Evolutionary conservation across 2,888 invertebrate species (phyloP).

Genomic region (Dasysyrphus tricinctus): DNA sequence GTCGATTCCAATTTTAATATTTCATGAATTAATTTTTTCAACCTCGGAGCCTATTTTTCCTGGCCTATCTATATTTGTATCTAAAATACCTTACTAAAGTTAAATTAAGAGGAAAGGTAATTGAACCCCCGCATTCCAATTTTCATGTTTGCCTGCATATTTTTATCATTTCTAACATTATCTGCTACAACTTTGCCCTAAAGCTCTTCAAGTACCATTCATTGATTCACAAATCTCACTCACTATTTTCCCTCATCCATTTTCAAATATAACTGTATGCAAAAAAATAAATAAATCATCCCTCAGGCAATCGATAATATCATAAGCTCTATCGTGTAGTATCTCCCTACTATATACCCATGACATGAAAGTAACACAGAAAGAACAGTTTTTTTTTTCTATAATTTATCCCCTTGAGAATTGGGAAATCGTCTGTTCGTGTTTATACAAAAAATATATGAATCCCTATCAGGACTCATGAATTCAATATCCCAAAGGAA

Average conservation of each 20-base stretch:
- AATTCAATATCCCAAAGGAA: constrained; percentile 65
- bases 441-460: constrained; percentile 12
- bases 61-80: no score
- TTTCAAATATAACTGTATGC: neutral
- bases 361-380: neutral
- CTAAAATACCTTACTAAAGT: no score
- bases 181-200: constrained; percentile 27
- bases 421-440: constrained; percentile 25
- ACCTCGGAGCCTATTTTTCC: neutral
- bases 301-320: constrained; percentile 63
- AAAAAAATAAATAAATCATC: constrained; percentile 35
- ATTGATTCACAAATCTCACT: constrained; percentile 56
- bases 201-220: constrained; percentile 48
- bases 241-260: neutral
- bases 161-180: neutral
- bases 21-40: no score
- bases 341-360: constrained; percentile 11
- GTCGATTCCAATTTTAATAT: no score
- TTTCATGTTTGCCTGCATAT: no score
- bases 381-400: neutral
- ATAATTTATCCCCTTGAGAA: constrained; percentile 30
- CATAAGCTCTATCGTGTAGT: constrained; percentile 53
- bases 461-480: constrained; percentile 31
- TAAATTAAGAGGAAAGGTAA: no score
- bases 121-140: no score